phyloP scores from a whole-genome alignment of 2,888 invertebrate genomes.

The Erebia aethiops region DNA sequence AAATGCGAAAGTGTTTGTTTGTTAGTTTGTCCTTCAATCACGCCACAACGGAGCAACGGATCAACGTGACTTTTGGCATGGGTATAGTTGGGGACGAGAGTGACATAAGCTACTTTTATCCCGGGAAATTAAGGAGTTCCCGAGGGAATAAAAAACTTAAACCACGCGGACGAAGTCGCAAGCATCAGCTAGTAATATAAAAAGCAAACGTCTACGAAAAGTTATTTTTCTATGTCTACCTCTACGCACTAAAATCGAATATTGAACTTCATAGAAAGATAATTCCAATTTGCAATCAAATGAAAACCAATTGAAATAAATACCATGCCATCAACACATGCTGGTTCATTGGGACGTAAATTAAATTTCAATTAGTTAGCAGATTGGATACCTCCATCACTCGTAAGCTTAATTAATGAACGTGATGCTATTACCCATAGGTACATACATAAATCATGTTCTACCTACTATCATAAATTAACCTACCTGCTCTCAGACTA shows the following conservation, averaged over 20 bases:
- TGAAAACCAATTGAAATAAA: slow-evolving; percentile 1
- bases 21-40: no score
- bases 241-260: background rate
- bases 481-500: background rate
- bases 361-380: slow-evolving; percentile 21
- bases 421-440: slow-evolving; percentile 3
- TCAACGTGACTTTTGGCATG: no score
- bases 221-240: no score
- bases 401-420: slow-evolving; percentile 17
- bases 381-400: slow-evolving; percentile 16
- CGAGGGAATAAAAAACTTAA: no score
- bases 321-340: background rate
- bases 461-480: background rate
- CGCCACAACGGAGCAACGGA: no score
- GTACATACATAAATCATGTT: background rate
- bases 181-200: no score
- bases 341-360: slow-evolving; percentile 11
- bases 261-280: background rate
- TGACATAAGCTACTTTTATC: no score
- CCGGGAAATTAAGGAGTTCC: no score
- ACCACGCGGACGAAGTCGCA: no score
- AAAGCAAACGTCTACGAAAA: no score
- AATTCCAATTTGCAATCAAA: background rate
- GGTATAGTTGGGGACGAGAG: no score
- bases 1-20: no score